A percentile compares a stretch with the other conserved stretches of the same genome.
Evolutionary conservation across 2,888 invertebrate genomes (phyloP).

Genomic region (Meteorus cinctellus): DNA sequence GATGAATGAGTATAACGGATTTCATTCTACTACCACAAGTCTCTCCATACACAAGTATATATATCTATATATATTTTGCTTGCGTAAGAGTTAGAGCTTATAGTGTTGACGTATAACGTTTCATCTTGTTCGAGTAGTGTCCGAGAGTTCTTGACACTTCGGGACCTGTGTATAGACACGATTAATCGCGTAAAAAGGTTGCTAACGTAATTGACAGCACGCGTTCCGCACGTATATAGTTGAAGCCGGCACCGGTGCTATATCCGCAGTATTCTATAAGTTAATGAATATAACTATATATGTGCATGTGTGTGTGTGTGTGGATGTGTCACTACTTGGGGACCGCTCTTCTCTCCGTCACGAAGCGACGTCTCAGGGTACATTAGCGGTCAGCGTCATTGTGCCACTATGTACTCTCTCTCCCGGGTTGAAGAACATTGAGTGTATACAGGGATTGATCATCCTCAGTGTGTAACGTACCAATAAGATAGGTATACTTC

Average conservation of each 20-base stretch:
- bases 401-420: conserved; percentile 22
- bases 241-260: conserved; percentile 11
- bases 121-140: conserved; percentile 58
- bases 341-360: not conserved
- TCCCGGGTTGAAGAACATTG: no score
- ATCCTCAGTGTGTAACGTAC: not conserved
- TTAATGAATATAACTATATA: not conserved
- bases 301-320: not conserved
- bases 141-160: not conserved
- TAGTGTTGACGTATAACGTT: conserved; percentile 60
- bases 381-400: conserved; percentile 39
- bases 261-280: conserved; percentile 11
- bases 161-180: conserved; percentile 16
- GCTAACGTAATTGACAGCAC: conserved; percentile 29
- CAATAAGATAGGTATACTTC: not conserved
- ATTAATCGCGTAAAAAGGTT: conserved; percentile 32
- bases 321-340: conserved; percentile 10
- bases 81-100: conserved; percentile 55
- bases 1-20: conserved; percentile 37
- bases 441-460: conserved; percentile 26
- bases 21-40: conserved; percentile 23
- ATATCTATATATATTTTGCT: conserved; percentile 41
- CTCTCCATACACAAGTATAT: no score
- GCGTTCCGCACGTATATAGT: conserved; percentile 4
- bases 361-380: conserved; percentile 24